Conservation (phyloP, 2,888 invertebrate genomes). For the Zhuqinia jingwanae region DNA sequence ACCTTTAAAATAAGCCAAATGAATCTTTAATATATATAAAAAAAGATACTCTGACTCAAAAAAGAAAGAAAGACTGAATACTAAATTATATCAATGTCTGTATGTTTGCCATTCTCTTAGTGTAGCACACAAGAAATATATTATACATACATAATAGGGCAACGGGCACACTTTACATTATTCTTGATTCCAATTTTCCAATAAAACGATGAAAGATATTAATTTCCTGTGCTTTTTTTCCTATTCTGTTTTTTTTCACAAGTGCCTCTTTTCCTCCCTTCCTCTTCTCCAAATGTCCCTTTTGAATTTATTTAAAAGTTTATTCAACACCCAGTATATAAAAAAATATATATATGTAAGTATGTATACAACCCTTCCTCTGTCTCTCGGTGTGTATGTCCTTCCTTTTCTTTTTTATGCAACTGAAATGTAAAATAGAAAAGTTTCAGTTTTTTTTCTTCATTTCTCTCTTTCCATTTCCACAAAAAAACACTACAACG, state of each 20-base stretch:
- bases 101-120: not conserved
- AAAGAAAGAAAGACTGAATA: no score
- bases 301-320: conserved; percentile 21
- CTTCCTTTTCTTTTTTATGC: conserved; percentile 2
- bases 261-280: not conserved
- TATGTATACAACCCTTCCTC: no score
- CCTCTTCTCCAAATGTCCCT: not conserved
- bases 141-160: no score
- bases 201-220: conserved; percentile 14
- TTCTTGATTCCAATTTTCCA: no score
- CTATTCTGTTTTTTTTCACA: not conserved
- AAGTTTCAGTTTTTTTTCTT: not conserved
- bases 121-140: no score
- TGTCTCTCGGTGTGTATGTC: no score
- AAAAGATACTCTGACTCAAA: not conserved
- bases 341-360: no score
- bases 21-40: conserved; percentile 18
- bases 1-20: conserved; percentile 12
- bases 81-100: not conserved
- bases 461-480: not conserved
- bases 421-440: conserved; percentile 46
- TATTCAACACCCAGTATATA: not conserved
- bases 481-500: conserved; percentile 36
- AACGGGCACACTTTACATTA: no score
- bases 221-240: conserved; percentile 41